These are phyloP conservation scores for Dynastes grantii DNA, from an alignment of 2,888 invertebrate genomes.

Conservation along the genomic window DNA sequence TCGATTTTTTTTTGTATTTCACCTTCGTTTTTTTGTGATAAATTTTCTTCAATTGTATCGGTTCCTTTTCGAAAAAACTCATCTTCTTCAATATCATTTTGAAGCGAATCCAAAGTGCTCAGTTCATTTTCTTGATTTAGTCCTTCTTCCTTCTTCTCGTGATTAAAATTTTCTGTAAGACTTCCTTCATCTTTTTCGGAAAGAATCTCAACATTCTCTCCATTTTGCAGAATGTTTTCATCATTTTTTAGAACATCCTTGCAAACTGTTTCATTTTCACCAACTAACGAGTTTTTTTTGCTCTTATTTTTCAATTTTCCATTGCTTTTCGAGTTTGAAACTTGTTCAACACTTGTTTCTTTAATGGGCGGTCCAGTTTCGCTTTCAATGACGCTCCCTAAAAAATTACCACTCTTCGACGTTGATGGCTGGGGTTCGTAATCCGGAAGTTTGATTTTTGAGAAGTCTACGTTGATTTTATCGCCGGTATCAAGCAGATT, in stretches of 20 bases:
- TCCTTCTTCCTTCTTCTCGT: too few species aligned
- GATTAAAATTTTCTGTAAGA: too few species aligned
- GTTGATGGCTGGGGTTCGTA: constrained; percentile 57
- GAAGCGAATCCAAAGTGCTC: not conserved
- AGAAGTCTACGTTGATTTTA: constrained; percentile 53
- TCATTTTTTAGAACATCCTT: not conserved
- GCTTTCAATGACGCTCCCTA: constrained; percentile 55
- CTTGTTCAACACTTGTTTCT: not conserved
- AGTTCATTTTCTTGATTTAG: too few species aligned
- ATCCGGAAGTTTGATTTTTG: constrained; percentile 53
- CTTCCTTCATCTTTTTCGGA: too few species aligned
- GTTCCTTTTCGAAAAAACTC: constrained; percentile 1
- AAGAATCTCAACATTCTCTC: not conserved
- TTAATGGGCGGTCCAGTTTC: constrained; percentile 24
- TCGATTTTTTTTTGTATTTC: not conserved
- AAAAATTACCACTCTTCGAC: constrained; percentile 60
- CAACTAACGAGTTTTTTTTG: constrained; percentile 39
- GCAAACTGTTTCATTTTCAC: not conserved
- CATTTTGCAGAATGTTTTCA: not conserved
- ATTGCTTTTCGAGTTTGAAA: constrained; percentile 39
- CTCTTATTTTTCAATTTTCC: constrained; percentile 53
- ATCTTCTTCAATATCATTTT: constrained; percentile 7
- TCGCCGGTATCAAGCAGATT: constrained; percentile 28
- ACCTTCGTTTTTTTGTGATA: not conserved
- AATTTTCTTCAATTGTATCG: not conserved